Percentiles rank a stretch among this genome's conserved stretches.
phyloP scores from a whole-genome alignment of 2,113 vertebrate genomes.

The Aegotheles bennettii region DNA sequence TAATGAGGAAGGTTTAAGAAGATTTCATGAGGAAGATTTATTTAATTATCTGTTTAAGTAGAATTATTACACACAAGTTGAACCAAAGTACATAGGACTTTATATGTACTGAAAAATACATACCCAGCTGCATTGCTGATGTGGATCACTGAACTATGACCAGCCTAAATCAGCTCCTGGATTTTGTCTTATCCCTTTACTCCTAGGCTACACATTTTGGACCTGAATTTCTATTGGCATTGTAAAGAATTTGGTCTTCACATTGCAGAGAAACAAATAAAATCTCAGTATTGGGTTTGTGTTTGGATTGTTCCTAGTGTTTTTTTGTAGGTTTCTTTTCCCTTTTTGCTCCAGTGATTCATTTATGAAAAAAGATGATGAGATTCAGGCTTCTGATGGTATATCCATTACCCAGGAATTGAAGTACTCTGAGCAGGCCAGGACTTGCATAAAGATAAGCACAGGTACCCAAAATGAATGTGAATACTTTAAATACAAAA shows the following conservation, averaged over 20 bases:
- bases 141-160: not conserved
- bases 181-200: not conserved
- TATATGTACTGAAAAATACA: not conserved
- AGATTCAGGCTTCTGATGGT: conserved; percentile 36
- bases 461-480: not conserved
- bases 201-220: not conserved
- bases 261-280: not conserved
- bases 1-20: not conserved
- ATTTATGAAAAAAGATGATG: conserved; percentile 43
- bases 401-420: conserved; percentile 37
- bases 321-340: not conserved
- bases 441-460: conserved; percentile 33
- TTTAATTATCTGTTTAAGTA: not conserved
- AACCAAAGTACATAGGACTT: not conserved
- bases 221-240: not conserved
- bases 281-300: not conserved
- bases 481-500: not conserved
- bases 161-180: not conserved
- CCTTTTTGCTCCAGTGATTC: conserved; percentile 25
- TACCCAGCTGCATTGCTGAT: not conserved
- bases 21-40: not conserved
- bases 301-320: not conserved
- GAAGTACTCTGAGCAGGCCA: conserved; percentile 13
- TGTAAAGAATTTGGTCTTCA: not conserved
- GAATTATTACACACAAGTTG: not conserved